Base-by-base conservation (phyloP, 2,888 invertebrate species). In the Asteroscopus sphinx region DNA sequence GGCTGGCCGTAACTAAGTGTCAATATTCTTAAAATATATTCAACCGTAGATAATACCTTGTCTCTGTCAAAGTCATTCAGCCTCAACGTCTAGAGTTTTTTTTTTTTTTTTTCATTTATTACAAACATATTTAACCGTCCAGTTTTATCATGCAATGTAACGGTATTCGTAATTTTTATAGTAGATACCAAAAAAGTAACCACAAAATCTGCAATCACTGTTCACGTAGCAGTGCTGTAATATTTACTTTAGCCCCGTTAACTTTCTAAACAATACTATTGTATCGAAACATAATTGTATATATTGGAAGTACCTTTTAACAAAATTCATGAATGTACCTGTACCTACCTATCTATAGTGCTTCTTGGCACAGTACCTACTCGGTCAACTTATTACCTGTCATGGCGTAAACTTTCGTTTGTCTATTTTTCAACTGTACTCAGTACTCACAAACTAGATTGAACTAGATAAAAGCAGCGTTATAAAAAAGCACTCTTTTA, bases 331-430 rank as follows among this genome's bases (percentile, higher is more conserved):
- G 5, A 30, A 17, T 30, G 21, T 47, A 33, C 1, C 11, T 30
- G 21, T 47, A 33, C 1, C 11, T 30, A 55, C 65, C 33, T 32
- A 46, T n/a, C n/a, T n/a, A n/a, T n/a, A n/a, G n/a, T 71, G 59
- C 32, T 63, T 46, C 71, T 67, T 67, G 71, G 47, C 67, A 48
- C 40, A 21, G 26, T 53, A 67, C 59, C 66, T 58, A 70, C 47
- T 67, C 58, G 52, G 67, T 58, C 66, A 54, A 55, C 51, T 55
- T 16, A 60, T 66, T 68, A 67, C 52, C 61, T 60, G 55, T 70
- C 60, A 66, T 51, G 45, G 30, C 51, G 59, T 49, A 64, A 51
- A 68, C 60, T 71, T 71, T 71, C 72, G 67, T 71, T 71, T 54
- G 47, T 68, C 44, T 60, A 30, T 40, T 51, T 68, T 71, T 59